Evolutionary conservation across 2,113 vertebrate genomes (phyloP), one percentile per base, ranked within the genome.

Genomic region (Paradoxurus hermaphroditus): DNA sequence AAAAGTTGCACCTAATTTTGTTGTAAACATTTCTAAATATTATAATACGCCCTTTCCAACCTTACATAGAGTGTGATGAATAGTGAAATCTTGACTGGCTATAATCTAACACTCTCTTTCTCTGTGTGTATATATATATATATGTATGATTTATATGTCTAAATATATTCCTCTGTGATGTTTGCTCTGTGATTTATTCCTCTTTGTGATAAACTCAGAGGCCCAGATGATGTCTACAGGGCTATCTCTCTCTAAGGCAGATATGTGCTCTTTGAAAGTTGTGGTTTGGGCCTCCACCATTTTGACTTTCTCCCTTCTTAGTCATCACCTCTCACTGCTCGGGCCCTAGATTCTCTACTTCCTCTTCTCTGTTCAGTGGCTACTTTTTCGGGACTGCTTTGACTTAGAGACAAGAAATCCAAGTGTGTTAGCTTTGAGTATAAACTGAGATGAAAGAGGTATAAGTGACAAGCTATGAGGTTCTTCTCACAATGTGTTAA

Each of bases 291-390:
- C 56, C 56, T 23, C 56, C 18, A 59, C 21, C 56, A 7, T 70
- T 70, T 78, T 23, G 3, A 46, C 3, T 77, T 56, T 73, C 14
- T 44, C 79, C 5, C 56, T 59, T 59, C 4, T 49, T 1, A 51
- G 7, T 36, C 10, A 62, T 25, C 8, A 46, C 4, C 12, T 44
- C 13, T 19, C 23, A 49, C 4, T 51, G 0, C 70, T 83, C 19
- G 62, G 13, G 49, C 6, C 21, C 4, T 46, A 49, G 4, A 62
- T 14, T 44, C 13, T 44, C n/a, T 10, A 36, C 1, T 29, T 13
- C 13, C 44, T 1, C 1, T 56, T 4, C 7, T 34, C 8, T 59
- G 19, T 19, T 39, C 5, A 51, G 2, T 4, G 2, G 8, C n/a
- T 77, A 67, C 18, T n/a, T 83, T n/a, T 83, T 39, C 11, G 70